Evolutionary conservation across 92 coral and sea anemone genomes (phyloP).

Genomic region (Parazoanthus swiftii): DNA sequence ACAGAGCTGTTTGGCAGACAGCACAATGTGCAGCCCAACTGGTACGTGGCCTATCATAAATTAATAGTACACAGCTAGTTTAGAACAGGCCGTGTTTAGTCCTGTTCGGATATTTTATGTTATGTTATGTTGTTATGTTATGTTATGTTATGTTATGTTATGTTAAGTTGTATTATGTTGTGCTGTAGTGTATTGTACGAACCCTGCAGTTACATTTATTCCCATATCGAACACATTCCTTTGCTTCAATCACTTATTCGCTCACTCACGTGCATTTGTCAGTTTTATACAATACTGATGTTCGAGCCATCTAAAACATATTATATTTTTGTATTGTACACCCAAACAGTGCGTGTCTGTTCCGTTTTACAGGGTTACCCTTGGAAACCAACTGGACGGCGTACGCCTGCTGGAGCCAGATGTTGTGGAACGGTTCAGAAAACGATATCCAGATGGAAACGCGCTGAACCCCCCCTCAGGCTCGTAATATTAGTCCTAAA

Average conservation of each 20-base stretch:
- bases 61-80: not conserved
- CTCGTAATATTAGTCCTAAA: not conserved
- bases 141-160: too few species aligned
- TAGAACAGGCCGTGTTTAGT: not conserved
- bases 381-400: slow-evolving; percentile 97
- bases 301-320: too few species aligned
- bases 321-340: not conserved
- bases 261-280: too few species aligned
- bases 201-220: too few species aligned
- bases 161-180: too few species aligned
- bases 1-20: slow-evolving; percentile 93
- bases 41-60: slow-evolving; percentile 50
- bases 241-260: too few species aligned
- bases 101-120: too few species aligned
- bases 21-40: slow-evolving; percentile 97
- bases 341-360: not conserved
- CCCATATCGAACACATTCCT: too few species aligned
- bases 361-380: slow-evolving; percentile 75
- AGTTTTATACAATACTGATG: too few species aligned
- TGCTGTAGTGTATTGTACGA: too few species aligned
- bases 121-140: too few species aligned
- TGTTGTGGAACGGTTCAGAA: slow-evolving; percentile 85
- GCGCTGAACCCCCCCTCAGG: slow-evolving; percentile 45
- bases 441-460: slow-evolving; percentile 91
- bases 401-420: slow-evolving; percentile 94